Base-by-base conservation (phyloP, 2,888 invertebrate genomes). In the Deroplatys truncata region DNA sequence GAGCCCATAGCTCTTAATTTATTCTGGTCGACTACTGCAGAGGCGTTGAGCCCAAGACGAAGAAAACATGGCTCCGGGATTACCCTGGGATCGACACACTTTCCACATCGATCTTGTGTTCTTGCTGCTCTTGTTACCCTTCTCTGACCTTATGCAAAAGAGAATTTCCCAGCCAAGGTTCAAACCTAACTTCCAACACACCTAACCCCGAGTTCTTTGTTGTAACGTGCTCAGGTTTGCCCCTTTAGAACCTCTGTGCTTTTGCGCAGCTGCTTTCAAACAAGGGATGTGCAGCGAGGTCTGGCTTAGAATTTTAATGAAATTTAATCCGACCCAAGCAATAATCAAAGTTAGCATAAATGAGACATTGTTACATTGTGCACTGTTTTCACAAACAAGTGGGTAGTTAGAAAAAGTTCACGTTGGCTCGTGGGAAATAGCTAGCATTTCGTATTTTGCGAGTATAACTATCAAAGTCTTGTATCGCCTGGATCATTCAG, bases 1-100 rank as follows among this genome's bases (percentile, higher is more conserved):
- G 43, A n/a, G 84, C 84, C 56, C 56, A 88, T 88, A 84, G 88
- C 28, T 88, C 88, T 84, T 88, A 83, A 88, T 88, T 84, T 88
- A 88, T 88, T 88, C 84, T 84, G 84, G 56, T 72, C 56, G 56
- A 56, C 43, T 86, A 72, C 56, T 72, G 56, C 56, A 72, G 56
- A 72, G 56, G 56, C 56, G 56, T 72, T 25, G 56, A 72, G 56
- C 56, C 7, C 56, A 72, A 72, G 56, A 72, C 56, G 56, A 72
- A 72, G 56, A 72, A 72, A 72, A 72, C 56, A 72, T 72, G 56
- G 20, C 56, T 72, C 56, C 56, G 56, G 56, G 56, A 72, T 72
- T 72, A 72, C 56, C 56, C 56, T 72, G 56, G 56, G 56, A 72
- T 72, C 56, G 56, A 72, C 56, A 72, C 56, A 72, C 56, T 72